Base-by-base conservation (phyloP, 1,140 invertebrate genomes). In the Aphelenchoides fujianensis region DNA sequence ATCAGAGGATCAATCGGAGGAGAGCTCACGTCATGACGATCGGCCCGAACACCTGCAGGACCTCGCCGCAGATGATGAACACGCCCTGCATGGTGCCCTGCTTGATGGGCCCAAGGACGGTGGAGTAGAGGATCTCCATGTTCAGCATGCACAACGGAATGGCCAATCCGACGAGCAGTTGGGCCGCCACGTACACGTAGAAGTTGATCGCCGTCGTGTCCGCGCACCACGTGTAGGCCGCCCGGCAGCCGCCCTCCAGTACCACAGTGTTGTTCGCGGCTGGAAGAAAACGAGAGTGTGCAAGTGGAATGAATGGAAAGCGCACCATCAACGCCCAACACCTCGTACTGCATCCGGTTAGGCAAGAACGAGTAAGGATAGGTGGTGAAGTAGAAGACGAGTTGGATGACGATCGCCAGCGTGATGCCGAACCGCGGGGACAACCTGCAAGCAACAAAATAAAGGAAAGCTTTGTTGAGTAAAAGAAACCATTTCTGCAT, bases 81-180 rank as follows among this genome's bases (percentile, higher is more conserved):
- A 75, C 34, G 2, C 74, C 74, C 53, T 75, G 74, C 55, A 75
- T 76, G 23, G 67, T 75, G 55, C 74, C 74, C 37, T 75, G 74
- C n/a, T 75, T 75, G 36, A 74, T 74, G 30, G 55, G 31, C 9
- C 72, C 72, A 19, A 74, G 59, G 52, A 72, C 36, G 9, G 41
- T 71, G 9, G 69, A 30, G 3, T 74, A 66, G 3, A 71, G n/a
- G 23, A 71, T 31, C n/a, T 71, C 30, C 28, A 74, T n/a, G 30
- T 74, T 71, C 28, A 48, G 71, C 31, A 74, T 61, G 0, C 34
- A 35, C 2, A 74, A 2, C 2, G 72, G 72, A 28, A 68, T n/a
- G 7, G 12, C 61, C 28, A 74, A 0, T 0, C 72, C 72, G 7
- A 74, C 12, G 1, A 73, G 16, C 27, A 74, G 28, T 36, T 55